Evolutionary conservation across 2,888 invertebrate genomes (phyloP).

Genomic region (Chouioia cunea): DNA sequence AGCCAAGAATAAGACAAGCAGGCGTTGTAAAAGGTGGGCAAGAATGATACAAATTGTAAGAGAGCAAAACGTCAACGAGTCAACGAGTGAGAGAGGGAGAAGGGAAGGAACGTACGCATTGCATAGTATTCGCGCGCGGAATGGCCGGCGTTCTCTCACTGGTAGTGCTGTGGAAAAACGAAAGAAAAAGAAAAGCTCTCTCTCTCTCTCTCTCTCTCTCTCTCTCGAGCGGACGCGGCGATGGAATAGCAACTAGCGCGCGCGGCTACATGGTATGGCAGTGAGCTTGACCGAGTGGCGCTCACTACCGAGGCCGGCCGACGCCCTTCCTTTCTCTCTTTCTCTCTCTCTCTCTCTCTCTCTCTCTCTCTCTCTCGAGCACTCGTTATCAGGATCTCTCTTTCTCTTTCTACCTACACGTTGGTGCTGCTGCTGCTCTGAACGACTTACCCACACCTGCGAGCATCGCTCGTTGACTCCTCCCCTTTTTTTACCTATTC

Average conservation of each 20-base stretch:
- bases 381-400: conserved; percentile 48
- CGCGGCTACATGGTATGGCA: conserved; percentile 49
- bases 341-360: conserved; percentile 39
- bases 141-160: conserved; percentile 44
- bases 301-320: conserved; percentile 66
- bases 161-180: conserved; percentile 7
- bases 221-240: conserved; percentile 12
- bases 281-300: conserved; percentile 64
- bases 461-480: conserved; percentile 1
- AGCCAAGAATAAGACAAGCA: conserved; percentile 35
- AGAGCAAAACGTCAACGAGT: conserved; percentile 34
- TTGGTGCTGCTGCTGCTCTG: conserved; percentile 23
- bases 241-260: conserved; percentile 46
- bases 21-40: conserved; percentile 42
- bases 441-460: conserved; percentile 41
- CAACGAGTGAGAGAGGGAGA: conserved; percentile 1
- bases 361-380: conserved; percentile 10
- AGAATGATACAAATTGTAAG: conserved; percentile 48
- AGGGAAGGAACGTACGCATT: not conserved
- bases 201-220: conserved; percentile 6
- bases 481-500: conserved; percentile 2
- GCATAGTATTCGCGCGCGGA: not conserved
- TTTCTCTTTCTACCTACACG: conserved; percentile 23
- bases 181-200: conserved; percentile 31
- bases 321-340: conserved; percentile 62